These are phyloP conservation scores for Dendrolimus kikuchii DNA, from an alignment of 1,140 invertebrate genomes.

Conservation along the genomic window DNA sequence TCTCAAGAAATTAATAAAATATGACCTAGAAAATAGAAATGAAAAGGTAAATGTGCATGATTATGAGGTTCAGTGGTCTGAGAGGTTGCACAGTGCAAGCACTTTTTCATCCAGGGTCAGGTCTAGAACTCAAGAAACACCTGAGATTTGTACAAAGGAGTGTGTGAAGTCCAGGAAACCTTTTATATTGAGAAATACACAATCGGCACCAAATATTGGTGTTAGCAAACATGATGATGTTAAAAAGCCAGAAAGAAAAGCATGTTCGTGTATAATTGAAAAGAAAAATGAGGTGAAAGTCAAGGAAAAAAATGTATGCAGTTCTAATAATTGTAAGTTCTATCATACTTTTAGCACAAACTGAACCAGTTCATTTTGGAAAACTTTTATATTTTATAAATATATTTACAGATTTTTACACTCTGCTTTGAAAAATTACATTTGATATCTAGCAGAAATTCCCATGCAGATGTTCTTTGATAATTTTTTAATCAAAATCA, in stretches of 20 bases:
- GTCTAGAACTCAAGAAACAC: conserved; percentile 35
- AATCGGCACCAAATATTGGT: conserved; percentile 45
- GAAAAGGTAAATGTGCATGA: conserved; percentile 20
- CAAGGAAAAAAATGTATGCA: conserved; percentile 29
- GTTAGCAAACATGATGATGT: conserved; percentile 16
- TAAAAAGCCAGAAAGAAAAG: conserved; percentile 24
- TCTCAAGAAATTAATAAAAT: conserved; percentile 73
- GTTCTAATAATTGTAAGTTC: conserved; percentile 52
- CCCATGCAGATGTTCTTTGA: too few relatives aligned
- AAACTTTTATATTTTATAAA: too few relatives aligned
- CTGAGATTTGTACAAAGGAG: conserved; percentile 36
- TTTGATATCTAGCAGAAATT: too few relatives aligned
- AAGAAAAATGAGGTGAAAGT: conserved; percentile 24
- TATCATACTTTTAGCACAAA: conserved; percentile 9
- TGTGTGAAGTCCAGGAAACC: conserved; percentile 25
- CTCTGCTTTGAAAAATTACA: too few relatives aligned
- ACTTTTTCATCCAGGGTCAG: conserved; percentile 60
- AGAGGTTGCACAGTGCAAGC: conserved; percentile 62
- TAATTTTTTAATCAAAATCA: too few relatives aligned
- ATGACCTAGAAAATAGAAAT: conserved; percentile 59
- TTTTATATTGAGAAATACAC: conserved; percentile 24
- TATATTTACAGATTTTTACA: too few relatives aligned
- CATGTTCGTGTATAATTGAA: conserved; percentile 48
- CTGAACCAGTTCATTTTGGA: background rate
- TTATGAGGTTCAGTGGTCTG: conserved; percentile 40